Evolutionary conservation across 2,888 invertebrate species (phyloP).

Genomic region (Galerucella nymphaeae): DNA sequence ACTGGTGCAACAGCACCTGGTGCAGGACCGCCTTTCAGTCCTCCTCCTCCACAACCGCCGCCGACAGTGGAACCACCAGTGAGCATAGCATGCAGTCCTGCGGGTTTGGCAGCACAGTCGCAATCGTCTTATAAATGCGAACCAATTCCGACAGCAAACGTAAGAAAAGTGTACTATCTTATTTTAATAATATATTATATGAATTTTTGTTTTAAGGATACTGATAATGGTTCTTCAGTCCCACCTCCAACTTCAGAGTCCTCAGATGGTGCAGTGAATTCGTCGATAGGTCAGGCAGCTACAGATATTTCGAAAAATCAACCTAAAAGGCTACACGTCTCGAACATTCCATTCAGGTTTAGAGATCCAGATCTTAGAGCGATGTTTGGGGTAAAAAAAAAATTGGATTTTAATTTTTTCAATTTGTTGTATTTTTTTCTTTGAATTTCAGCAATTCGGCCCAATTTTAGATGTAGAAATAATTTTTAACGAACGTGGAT

Average conservation of each 20-base stretch:
- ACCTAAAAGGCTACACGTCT: conserved; percentile 97
- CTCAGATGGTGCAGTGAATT: conserved; percentile 44
- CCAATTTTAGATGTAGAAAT: conserved; percentile 99
- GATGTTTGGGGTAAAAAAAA: conserved; percentile 92
- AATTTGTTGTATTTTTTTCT: conserved; percentile 4
- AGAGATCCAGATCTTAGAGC: conserved; percentile 98
- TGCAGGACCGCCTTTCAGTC: conserved; percentile 62
- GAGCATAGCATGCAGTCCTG: conserved; percentile 61
- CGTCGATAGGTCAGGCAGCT: conserved; percentile 61
- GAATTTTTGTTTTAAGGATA: conserved; percentile 36
- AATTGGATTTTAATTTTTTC: no score
- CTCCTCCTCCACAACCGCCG: conserved; percentile 62
- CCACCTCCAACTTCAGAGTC: conserved; percentile 54
- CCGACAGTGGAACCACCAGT: conserved; percentile 64
- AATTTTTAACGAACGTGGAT: conserved; percentile 99
- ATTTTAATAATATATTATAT: no score
- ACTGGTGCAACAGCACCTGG: conserved; percentile 58
- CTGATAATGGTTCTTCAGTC: conserved; percentile 51
- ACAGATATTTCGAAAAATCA: conserved; percentile 76
- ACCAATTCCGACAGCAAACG: conserved; percentile 44
- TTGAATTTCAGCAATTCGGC: conserved; percentile 93
- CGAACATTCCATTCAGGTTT: conserved; percentile 99
- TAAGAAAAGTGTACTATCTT: not conserved
- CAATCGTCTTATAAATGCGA: conserved; percentile 55
- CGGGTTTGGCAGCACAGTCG: conserved; percentile 52